Base-by-base conservation (phyloP, 2,113 vertebrate genomes). In the Melanostigma gelatinosum region DNA sequence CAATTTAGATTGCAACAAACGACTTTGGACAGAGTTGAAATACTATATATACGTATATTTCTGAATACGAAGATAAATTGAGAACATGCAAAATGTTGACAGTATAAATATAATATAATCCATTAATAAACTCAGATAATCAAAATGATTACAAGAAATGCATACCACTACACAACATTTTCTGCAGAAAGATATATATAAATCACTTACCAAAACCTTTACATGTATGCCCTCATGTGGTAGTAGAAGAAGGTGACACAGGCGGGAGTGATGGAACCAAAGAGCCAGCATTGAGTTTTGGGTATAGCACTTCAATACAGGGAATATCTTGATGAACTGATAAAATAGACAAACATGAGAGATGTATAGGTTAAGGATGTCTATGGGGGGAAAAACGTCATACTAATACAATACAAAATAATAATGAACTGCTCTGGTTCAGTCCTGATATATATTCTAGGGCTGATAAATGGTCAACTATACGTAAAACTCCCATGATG, bases 181-280 rank as follows among this genome's bases (percentile, higher is more conserved):
- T 55, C 7, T 29, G 15, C 60, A 22, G 16, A 40, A 65, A 42
- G 3, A 55, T 22, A 55, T 50, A 50, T 16, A 8, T 8, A 38
- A 58, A 70, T 68, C 46, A 55, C 8, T 65, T 15, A 38, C 4
- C 10, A 40, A 73, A 79, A 54, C 20, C 32, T 46, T 67, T 34
- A 27, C 63, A 32, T n/a, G 71, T 82, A n/a, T 66, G 85, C 81
- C 89, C 78, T 78, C 83, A 0, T 87, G 85, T 91, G 89, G 87
- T 69, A 27, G 70, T 20, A 42, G 58, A 57, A 27, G 50, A 60
- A 42, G 34, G 46, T 38, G n/a, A 46, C 38, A 75, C 72, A 58
- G 24, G 34, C 20, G 8, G 44, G 36, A 58, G 55, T 62, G 58
- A 71, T 52, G 11, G 5, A 70, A 40, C 15, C 8, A 54, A 46